Conservation (phyloP, 1,140 invertebrate genomes). For the Macrotrachela quadricornifera region DNA sequence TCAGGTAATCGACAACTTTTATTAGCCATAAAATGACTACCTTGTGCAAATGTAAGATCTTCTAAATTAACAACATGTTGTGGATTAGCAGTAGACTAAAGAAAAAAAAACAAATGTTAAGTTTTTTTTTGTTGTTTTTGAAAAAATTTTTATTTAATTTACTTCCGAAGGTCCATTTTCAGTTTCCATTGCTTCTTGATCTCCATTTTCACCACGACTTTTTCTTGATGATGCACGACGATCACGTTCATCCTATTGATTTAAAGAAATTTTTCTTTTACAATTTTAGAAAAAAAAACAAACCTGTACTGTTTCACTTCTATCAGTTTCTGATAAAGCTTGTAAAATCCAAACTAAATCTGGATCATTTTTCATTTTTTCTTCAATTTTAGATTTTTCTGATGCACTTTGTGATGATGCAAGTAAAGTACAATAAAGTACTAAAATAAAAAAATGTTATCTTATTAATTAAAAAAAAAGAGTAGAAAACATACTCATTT, state of each 20-base stretch:
- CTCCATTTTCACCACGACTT: neutral
- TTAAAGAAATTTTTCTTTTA: slow-evolving; percentile 10
- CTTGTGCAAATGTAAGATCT: slow-evolving; percentile 74
- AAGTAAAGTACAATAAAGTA: slow-evolving; percentile 87
- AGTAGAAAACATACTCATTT: slow-evolving; percentile 38
- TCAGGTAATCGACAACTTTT: slow-evolving; percentile 87
- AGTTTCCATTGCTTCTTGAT: neutral
- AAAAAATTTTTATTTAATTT: neutral
- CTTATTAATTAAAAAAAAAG: too few relatives aligned
- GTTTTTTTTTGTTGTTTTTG: too few relatives aligned
- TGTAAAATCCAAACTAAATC: slow-evolving; percentile 60
- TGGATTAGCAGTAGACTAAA: slow-evolving; percentile 27
- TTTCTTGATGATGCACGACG: neutral
- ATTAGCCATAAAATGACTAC: slow-evolving; percentile 96
- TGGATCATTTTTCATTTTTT: slow-evolving; percentile 67
- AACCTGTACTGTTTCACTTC: neutral
- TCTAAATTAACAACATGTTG: slow-evolving; percentile 69
- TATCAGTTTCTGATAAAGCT: slow-evolving; percentile 15
- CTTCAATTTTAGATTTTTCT: slow-evolving; percentile 60
- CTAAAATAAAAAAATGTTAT: slow-evolving; percentile 15
- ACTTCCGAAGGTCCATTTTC: too few relatives aligned
- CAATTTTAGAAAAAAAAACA: too few relatives aligned
- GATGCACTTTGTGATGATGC: slow-evolving; percentile 77
- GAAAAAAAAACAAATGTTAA: neutral
- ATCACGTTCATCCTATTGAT: neutral